A percentile compares a stretch with the other conserved stretches of the same genome.
These are phyloP conservation scores for Pangasius krempfi DNA, from an alignment of 2,797 vertebrate genomes.

Conservation along the genomic window DNA sequence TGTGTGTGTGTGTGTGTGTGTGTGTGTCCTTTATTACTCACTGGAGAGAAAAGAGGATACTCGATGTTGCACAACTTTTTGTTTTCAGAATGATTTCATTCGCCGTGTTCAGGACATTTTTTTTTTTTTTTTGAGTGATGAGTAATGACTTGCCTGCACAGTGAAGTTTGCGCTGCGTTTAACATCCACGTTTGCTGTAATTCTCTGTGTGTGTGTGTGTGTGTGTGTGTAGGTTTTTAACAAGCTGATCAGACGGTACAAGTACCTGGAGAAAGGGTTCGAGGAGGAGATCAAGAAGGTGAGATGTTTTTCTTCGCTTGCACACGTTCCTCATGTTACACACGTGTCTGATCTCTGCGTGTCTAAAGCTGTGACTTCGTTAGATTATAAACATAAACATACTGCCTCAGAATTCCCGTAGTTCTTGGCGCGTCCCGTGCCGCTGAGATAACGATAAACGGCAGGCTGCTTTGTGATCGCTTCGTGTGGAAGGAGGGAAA, in stretches of 20 bases:
- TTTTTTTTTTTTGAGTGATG: no score
- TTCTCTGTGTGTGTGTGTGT: neutral
- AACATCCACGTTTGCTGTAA: neutral
- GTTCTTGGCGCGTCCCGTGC: neutral
- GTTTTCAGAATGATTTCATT: neutral
- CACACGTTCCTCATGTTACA: neutral
- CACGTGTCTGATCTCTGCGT: neutral
- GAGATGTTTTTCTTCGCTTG: slow-evolving; percentile 6
- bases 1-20: no score
- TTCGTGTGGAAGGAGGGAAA: neutral
- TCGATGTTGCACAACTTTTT: neutral
- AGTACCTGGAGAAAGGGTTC: slow-evolving; percentile 98
- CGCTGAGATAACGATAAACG: no score
- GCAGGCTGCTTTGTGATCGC: neutral
- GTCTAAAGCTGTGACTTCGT: neutral
- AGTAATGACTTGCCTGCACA: no score
- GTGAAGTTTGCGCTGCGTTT: no score
- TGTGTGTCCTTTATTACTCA: no score
- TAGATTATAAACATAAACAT: neutral
- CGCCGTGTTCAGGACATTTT: neutral
- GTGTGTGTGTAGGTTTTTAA: slow-evolving; percentile 86
- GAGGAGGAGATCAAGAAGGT: slow-evolving; percentile 99
- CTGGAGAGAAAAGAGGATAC: neutral
- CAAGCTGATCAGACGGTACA: slow-evolving; percentile 98
- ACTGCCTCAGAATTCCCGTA: neutral